Evolutionary conservation across 2,888 invertebrate species (phyloP).

Genomic region (Rhagophthalmus giganteus): DNA sequence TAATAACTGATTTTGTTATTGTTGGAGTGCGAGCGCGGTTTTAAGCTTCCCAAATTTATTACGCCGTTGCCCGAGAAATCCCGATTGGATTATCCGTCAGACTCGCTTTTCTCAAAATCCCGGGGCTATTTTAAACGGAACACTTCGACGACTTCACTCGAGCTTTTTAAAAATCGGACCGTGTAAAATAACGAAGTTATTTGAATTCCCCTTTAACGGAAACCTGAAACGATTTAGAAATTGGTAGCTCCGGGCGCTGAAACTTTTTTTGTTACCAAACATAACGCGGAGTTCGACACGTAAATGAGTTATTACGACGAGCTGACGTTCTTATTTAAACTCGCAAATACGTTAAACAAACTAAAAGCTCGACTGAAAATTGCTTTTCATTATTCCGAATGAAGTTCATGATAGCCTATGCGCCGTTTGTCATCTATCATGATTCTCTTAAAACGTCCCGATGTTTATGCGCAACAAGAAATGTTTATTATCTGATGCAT

Average conservation of each 20-base stretch:
- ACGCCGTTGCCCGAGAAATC: background rate
- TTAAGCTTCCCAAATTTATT: too few relatives aligned
- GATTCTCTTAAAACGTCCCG: background rate
- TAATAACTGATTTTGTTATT: too few relatives aligned
- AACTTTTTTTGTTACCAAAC: constrained; percentile 9
- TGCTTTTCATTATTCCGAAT: background rate
- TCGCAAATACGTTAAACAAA: background rate
- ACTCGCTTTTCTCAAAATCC: background rate
- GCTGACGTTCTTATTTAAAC: background rate
- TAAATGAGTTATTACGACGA: background rate
- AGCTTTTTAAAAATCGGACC: background rate
- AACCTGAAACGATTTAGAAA: constrained; percentile 14
- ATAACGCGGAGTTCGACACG: background rate
- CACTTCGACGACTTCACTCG: constrained; percentile 2
- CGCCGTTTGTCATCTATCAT: too few relatives aligned
- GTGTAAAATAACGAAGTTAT: constrained; percentile 13
- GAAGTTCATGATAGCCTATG: too few relatives aligned
- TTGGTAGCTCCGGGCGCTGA: constrained; percentile 14
- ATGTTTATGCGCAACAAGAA: too few relatives aligned
- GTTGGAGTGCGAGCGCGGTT: too few relatives aligned
- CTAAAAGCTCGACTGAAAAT: background rate
- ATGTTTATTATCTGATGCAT: too few relatives aligned
- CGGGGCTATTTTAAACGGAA: constrained; percentile 6
- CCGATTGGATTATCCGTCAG: constrained; percentile 4
- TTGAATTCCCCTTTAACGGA: constrained; percentile 18